Evolutionary conservation across 2,797 vertebrate genomes (phyloP).

Genomic region (Urocyon cinereoargenteus): DNA sequence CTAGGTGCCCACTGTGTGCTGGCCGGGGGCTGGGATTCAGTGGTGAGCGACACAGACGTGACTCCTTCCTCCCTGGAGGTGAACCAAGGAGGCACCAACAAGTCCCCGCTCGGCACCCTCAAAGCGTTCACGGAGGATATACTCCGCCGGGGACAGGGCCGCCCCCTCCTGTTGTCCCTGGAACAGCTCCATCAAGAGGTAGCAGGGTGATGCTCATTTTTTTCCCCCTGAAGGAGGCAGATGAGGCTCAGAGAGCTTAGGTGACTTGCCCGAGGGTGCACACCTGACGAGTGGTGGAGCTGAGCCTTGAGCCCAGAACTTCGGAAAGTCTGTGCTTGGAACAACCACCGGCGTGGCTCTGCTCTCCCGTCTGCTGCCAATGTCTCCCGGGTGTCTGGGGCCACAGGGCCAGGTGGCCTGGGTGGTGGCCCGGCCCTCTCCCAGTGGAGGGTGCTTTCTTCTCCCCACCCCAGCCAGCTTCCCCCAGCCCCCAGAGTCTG

Average conservation of each 20-base stretch:
- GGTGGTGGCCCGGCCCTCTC: background rate
- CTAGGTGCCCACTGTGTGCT: background rate
- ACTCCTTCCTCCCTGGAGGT: background rate
- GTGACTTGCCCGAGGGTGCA: constrained; percentile 15
- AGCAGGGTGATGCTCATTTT: rapidly evolving
- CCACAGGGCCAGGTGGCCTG: background rate
- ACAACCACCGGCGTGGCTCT: background rate
- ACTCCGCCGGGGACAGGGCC: rapidly evolving
- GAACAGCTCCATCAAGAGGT: background rate
- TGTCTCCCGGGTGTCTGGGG: background rate
- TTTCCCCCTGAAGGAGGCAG: no score
- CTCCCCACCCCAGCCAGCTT: background rate
- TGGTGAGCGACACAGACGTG: background rate
- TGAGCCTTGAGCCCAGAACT: background rate
- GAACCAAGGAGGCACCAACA: background rate
- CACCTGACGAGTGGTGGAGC: background rate
- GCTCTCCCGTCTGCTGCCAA: background rate
- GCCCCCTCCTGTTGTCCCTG: background rate
- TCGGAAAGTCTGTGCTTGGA: background rate
- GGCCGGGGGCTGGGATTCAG: background rate
- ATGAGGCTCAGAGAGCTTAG: background rate
- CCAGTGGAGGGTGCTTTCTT: background rate
- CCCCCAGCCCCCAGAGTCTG: constrained; percentile 61
- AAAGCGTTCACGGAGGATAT: rapidly evolving
- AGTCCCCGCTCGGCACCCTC: background rate